These are phyloP conservation scores for Oenanthe melanoleuca DNA, from an alignment of 2,113 vertebrate species.

Conservation along the genomic window DNA sequence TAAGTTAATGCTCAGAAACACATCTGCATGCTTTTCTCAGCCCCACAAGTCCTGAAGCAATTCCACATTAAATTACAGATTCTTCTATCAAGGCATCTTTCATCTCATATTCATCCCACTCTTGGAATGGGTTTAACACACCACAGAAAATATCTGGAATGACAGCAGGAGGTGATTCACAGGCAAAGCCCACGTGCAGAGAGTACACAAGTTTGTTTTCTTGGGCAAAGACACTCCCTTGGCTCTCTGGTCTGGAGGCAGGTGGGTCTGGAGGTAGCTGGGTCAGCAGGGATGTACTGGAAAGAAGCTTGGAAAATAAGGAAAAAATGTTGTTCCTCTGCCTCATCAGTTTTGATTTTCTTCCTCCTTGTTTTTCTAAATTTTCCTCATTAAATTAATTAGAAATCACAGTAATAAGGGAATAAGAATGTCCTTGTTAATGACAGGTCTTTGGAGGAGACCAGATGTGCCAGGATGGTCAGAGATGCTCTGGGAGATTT, in stretches of 20 bases:
- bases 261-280: background rate
- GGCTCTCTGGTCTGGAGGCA: background rate
- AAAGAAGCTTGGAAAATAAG: background rate
- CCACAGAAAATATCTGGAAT: background rate
- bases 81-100: background rate
- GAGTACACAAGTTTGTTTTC: background rate
- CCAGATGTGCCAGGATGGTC: background rate
- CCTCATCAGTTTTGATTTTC: background rate
- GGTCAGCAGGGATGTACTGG: background rate
- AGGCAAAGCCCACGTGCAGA: background rate
- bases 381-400: background rate
- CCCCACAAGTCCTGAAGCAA: background rate
- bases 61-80: background rate
- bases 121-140: background rate
- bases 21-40: background rate
- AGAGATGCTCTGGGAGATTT: background rate
- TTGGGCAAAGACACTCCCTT: background rate
- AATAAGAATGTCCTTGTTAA: background rate
- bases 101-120: background rate
- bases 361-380: background rate
- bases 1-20: constrained; percentile 1
- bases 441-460: background rate
- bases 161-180: constrained; percentile 15
- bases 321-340: background rate
- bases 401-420: background rate